Conservation (phyloP, 1,140 invertebrate species). For the Euura lappo region DNA sequence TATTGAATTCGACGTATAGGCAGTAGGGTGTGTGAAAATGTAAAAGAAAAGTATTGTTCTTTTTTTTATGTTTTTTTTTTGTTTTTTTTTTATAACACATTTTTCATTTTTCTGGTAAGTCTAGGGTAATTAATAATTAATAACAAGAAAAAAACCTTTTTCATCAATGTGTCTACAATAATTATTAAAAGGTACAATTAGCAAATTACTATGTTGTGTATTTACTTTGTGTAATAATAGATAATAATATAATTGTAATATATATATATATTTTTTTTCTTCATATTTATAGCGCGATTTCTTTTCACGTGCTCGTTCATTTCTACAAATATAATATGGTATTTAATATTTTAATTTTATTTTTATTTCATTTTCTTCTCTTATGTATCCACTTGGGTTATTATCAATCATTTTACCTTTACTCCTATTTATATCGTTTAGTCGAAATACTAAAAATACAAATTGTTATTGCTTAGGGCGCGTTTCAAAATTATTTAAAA, state of each 20-base stretch:
- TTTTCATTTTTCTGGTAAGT: constrained; percentile 27
- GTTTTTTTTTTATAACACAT: constrained; percentile 32
- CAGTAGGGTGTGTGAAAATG: not conserved
- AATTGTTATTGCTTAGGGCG: constrained; percentile 48
- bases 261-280: constrained; percentile 47
- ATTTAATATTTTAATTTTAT: constrained; percentile 56
- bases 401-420: constrained; percentile 55
- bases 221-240: constrained; percentile 62
- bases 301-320: constrained; percentile 53
- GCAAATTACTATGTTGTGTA: constrained; percentile 62
- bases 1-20: not conserved
- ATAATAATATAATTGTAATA: constrained; percentile 61
- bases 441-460: constrained; percentile 60
- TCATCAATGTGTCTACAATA: constrained; percentile 60
- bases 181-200: constrained; percentile 63
- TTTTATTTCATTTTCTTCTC: constrained; percentile 28
- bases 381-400: constrained; percentile 54
- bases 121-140: constrained; percentile 46
- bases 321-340: constrained; percentile 61
- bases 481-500: constrained; percentile 42
- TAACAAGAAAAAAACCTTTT: constrained; percentile 57
- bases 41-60: not conserved
- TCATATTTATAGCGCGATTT: constrained; percentile 56
- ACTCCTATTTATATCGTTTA: constrained; percentile 56
- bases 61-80: no score